phyloP scores from a whole-genome alignment of 2,888 invertebrate species.

The Eupithecia subfuscata region DNA sequence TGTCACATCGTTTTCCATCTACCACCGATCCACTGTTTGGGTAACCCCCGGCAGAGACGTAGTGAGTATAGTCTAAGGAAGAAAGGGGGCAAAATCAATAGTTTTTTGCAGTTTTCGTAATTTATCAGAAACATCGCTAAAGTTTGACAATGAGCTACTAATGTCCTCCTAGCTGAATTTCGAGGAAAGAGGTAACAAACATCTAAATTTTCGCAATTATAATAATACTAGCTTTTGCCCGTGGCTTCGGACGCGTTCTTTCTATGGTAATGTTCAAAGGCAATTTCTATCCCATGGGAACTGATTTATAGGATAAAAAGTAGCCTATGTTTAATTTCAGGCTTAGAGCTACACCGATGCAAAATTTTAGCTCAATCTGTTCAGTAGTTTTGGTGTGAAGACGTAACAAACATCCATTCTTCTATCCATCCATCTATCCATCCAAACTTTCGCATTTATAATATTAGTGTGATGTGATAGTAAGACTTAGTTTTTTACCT shows the following conservation, averaged over 20 bases:
- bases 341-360: background rate
- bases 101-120: background rate
- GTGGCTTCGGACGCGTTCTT: no score
- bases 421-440: background rate
- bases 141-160: no score
- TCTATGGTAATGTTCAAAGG: no score
- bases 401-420: background rate
- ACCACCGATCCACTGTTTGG: constrained; percentile 46
- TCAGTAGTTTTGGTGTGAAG: background rate
- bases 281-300: no score
- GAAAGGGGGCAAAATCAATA: background rate
- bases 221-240: no score
- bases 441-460: background rate
- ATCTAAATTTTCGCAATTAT: no score
- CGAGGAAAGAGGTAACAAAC: no score
- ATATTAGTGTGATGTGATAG: no score
- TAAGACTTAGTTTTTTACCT: background rate
- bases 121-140: background rate
- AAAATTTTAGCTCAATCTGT: background rate
- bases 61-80: background rate
- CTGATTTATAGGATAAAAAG: no score
- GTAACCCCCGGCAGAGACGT: constrained; percentile 21
- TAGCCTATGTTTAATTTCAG: no score
- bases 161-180: no score
- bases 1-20: constrained; percentile 62